These are phyloP conservation scores for Lepidochrysops patricia DNA, from an alignment of 2,888 invertebrate genomes.

Conservation along the genomic window DNA sequence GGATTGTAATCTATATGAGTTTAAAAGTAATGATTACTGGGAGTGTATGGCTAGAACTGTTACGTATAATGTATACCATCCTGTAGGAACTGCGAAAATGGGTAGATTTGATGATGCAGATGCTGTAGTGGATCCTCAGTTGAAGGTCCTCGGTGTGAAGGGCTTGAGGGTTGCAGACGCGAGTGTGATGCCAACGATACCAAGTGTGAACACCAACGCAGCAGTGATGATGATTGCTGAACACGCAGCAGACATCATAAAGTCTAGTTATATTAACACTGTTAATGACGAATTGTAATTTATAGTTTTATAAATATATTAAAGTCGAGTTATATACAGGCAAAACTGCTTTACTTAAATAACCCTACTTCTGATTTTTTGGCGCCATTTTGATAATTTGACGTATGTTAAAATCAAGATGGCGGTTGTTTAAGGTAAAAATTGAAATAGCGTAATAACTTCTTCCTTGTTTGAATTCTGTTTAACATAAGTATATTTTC, in stretches of 20 bases:
- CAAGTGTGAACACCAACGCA: conserved; percentile 59
- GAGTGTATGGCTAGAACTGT: conserved; percentile 59
- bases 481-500: too few relatives aligned
- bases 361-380: too few relatives aligned
- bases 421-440: too few relatives aligned
- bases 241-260: conserved; percentile 58
- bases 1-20: conserved; percentile 46
- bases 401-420: too few relatives aligned
- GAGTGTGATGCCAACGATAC: conserved; percentile 60
- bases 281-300: conserved; percentile 45
- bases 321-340: too few relatives aligned
- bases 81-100: conserved; percentile 63
- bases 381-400: too few relatives aligned
- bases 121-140: conserved; percentile 46
- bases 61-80: conserved; percentile 61
- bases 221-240: conserved; percentile 65
- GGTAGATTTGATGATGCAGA: conserved; percentile 39
- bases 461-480: too few relatives aligned
- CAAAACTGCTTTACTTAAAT: too few relatives aligned
- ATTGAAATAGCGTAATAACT: too few relatives aligned
- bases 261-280: conserved; percentile 35
- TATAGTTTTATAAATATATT: too few relatives aligned
- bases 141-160: conserved; percentile 44
- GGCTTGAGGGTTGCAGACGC: conserved; percentile 55
- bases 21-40: conserved; percentile 53